Evolutionary conservation across 2,888 invertebrate species (phyloP), one percentile per base, ranked within the genome.

Genomic region (Archaeoteleia sp.): DNA sequence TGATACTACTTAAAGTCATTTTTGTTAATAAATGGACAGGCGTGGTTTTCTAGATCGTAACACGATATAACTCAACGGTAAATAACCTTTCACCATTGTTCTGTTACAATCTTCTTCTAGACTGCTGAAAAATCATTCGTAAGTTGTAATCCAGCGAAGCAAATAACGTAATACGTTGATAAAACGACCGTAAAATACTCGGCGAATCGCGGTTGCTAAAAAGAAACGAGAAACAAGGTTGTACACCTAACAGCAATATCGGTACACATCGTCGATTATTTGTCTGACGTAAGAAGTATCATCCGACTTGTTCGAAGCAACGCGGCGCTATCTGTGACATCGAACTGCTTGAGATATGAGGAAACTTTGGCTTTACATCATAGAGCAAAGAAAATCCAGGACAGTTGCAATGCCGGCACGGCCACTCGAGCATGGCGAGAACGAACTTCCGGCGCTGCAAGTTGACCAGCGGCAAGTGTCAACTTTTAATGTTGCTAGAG

Each of bases 401-500:
- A 35, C 49, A 49, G 68, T 55, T 51, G 46, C 63, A 60, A 65
- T 48, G 40, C 51, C 27, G 54, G 46, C 29, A 29, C 45, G 43
- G 37, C 51, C 17, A 45, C 23, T 43, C 39, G 46, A 63, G 14
- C 8, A 32, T 39, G 15, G 45, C 42, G 29, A 45, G n/a, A 45
- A 23, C 30, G 43, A 67, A 69, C 63, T 69, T 71, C 71, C 58
- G 55, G 58, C 58, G 61, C 63, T 58, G 35, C 69, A 71, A 75
- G 70, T 75, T 73, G 65, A 67, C 70, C 68, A 55, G 63, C 43
- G 61, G 23, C 70, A 46, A 70, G 71, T 76, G 74, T 76, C 75
- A 77, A 76, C 74, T 78, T 78, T 76, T 75, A 75, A 78, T 75
- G 74, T 70, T 67, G 65, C 67, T n/a, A 32, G 37, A 69, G 51